Percentiles rank a stretch among this genome's conserved stretches.
Evolutionary conservation across 2,888 invertebrate genomes (phyloP).

Genomic region (Trisateles emortualis): DNA sequence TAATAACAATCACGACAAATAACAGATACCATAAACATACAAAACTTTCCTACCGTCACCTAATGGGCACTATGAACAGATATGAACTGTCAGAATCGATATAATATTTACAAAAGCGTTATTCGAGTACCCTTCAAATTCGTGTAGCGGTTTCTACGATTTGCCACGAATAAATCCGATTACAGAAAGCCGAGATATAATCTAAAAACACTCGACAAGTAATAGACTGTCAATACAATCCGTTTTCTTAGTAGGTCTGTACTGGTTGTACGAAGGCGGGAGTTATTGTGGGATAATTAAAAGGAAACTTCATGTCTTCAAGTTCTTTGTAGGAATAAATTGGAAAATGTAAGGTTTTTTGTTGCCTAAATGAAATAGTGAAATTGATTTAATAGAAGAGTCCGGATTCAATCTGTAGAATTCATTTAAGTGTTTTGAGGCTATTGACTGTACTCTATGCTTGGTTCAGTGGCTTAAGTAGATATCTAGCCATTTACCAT

Average conservation of each 20-base stretch:
- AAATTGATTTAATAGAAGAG: too few species aligned
- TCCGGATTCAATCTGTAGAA: too few species aligned
- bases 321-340: not conserved
- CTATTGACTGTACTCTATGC: too few species aligned
- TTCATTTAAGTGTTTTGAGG: too few species aligned
- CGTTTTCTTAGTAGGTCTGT: slow-evolving; percentile 1
- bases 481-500: too few species aligned
- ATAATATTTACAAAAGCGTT: not conserved
- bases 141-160: slow-evolving; percentile 3
- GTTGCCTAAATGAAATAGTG: not conserved
- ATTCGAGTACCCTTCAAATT: not conserved
- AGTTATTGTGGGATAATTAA: slow-evolving; percentile 1
- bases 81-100: not conserved
- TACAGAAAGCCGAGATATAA: slow-evolving; percentile 13
- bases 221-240: slow-evolving; percentile 18
- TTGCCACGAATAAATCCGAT: slow-evolving; percentile 14
- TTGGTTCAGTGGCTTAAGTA: too few species aligned
- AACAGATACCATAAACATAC: too few species aligned
- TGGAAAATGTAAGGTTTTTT: not conserved
- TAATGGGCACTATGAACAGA: too few species aligned
- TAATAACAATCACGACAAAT: too few species aligned
- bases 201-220: slow-evolving; percentile 26
- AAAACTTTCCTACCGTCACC: too few species aligned
- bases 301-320: slow-evolving; percentile 1
- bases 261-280: too few species aligned